phyloP scores from a whole-genome alignment of 2,888 invertebrate genomes.

The Ectemnius continuus region DNA sequence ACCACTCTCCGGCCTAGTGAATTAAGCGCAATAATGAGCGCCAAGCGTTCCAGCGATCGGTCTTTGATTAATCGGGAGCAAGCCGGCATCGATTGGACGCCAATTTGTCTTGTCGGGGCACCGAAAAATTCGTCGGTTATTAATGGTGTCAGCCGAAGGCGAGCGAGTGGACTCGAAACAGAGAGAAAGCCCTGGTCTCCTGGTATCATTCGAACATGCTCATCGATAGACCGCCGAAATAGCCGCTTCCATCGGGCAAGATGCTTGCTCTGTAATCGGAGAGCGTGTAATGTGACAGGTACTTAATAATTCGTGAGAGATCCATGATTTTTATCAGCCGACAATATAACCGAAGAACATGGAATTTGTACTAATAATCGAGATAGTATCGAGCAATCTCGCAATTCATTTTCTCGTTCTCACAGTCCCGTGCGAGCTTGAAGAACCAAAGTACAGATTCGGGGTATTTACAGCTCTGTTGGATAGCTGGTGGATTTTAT shows the following conservation, averaged over 20 bases:
- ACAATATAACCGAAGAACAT: neutral
- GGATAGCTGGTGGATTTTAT: no score
- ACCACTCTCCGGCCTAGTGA: conserved; percentile 33
- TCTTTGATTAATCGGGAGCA: conserved; percentile 69
- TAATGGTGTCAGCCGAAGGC: conserved; percentile 52
- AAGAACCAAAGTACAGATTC: no score
- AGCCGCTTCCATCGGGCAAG: neutral
- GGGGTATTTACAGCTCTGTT: no score
- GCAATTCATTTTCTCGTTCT: no score
- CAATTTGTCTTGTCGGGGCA: conserved; percentile 66
- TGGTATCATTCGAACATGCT: conserved; percentile 1
- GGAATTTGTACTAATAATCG: no score
- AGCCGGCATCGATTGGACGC: conserved; percentile 59
- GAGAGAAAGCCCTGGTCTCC: conserved; percentile 10
- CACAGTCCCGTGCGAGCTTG: no score
- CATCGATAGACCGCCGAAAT: conserved; percentile 19
- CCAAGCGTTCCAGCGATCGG: conserved; percentile 58
- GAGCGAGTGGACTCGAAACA: neutral
- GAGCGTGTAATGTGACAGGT: conserved; percentile 5
- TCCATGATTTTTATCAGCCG: neutral
- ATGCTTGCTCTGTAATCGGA: neutral
- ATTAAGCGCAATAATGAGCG: conserved; percentile 55
- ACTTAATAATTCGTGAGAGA: neutral
- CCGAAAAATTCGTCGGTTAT: conserved; percentile 63
- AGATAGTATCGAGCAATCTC: no score